Evolutionary conservation across 1,140 invertebrate species (phyloP).

Genomic region (Mamestra configurata): DNA sequence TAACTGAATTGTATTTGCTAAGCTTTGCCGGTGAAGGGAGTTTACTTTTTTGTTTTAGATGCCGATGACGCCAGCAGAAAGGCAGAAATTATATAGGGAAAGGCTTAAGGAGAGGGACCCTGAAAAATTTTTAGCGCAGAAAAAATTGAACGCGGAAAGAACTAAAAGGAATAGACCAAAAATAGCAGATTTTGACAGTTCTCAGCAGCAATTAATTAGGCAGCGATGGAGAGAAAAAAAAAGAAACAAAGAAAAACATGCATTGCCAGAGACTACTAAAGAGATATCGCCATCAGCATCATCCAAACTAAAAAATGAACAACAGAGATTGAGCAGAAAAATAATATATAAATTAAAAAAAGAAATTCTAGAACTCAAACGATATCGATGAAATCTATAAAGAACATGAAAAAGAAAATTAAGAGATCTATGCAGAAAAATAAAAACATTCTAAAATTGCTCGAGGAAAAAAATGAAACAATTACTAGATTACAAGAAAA

Average conservation of each 20-base stretch:
- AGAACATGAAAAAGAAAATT: neutral
- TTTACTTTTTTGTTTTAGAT: conserved; percentile 57
- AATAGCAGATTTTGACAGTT: neutral
- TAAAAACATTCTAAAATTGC: neutral
- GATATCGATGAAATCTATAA: neutral
- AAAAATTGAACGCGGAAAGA: neutral
- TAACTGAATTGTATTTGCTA: conserved; percentile 43
- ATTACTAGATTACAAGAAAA: neutral
- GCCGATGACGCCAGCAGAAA: conserved; percentile 61
- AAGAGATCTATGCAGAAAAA: neutral
- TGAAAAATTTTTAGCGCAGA: neutral
- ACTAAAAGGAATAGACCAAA: neutral
- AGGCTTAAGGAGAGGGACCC: conserved; percentile 41
- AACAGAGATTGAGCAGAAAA: neutral
- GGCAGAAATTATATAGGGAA: conserved; percentile 55
- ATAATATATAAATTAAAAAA: neutral
- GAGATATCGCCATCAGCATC: neutral
- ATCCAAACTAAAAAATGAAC: neutral
- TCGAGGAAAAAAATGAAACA: neutral
- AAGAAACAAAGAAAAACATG: neutral
- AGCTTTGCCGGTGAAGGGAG: too few relatives aligned
- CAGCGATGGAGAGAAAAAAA: neutral
- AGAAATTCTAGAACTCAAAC: neutral
- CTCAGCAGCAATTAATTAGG: neutral
- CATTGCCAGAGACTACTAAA: neutral